These are phyloP conservation scores for Dilophus febrilis DNA, from an alignment of 2,888 invertebrate genomes.

Conservation along the genomic window DNA sequence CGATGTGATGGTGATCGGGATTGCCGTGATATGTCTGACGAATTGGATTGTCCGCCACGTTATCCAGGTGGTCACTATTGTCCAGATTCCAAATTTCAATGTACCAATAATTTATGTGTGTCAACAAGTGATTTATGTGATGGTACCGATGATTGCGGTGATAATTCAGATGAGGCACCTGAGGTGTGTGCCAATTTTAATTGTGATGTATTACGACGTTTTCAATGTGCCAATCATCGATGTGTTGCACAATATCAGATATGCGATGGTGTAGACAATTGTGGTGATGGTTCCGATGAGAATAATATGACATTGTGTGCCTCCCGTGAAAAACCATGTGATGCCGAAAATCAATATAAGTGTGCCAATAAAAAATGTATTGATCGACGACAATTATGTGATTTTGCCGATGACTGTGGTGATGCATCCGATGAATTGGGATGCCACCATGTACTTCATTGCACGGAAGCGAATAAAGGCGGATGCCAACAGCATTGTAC, in stretches of 20 bases:
- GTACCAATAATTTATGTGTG: conserved; percentile 82
- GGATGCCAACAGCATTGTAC: conserved; percentile 88
- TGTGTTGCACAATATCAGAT: conserved; percentile 73
- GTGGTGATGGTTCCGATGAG: conserved; percentile 89
- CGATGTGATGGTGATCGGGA: conserved; percentile 81
- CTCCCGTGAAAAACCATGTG: conserved; percentile 56
- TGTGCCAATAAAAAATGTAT: conserved; percentile 82
- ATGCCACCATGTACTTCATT: conserved; percentile 55
- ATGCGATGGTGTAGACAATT: conserved; percentile 85
- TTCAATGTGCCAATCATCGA: conserved; percentile 79
- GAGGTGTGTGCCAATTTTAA: conserved; percentile 68
- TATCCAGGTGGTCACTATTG: conserved; percentile 81
- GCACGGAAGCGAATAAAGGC: conserved; percentile 40
- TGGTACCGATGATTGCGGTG: conserved; percentile 84
- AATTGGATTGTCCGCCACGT: conserved; percentile 73
- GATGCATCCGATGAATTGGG: conserved; percentile 82
- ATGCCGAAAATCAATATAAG: conserved; percentile 61
- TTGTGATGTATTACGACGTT: conserved; percentile 66
- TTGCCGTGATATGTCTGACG: conserved; percentile 67
- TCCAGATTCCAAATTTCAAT: conserved; percentile 79
- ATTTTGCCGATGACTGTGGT: conserved; percentile 79
- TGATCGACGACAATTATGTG: conserved; percentile 61
- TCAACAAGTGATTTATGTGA: conserved; percentile 81
- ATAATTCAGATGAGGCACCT: conserved; percentile 72
- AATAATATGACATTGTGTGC: conserved; percentile 84